These are phyloP conservation scores for Apis cerana DNA, from an alignment of 1,140 invertebrate genomes.

Conservation along the genomic window DNA sequence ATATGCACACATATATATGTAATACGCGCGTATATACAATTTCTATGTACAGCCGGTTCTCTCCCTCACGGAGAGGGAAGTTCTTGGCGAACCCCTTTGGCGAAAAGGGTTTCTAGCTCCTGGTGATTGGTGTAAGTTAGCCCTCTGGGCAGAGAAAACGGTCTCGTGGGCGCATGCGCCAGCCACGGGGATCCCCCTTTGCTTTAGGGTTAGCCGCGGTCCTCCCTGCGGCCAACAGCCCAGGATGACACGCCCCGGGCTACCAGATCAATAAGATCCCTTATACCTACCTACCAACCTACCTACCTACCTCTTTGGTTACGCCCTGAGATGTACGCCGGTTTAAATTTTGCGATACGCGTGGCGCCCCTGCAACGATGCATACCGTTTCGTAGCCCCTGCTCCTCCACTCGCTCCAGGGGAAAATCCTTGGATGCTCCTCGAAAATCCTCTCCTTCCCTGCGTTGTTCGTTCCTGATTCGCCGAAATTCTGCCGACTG, in stretches of 20 bases:
- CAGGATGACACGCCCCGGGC: constrained; percentile 82
- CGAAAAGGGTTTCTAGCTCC: constrained; percentile 78
- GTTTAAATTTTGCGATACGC: constrained; percentile 62
- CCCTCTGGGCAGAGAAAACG: constrained; percentile 73
- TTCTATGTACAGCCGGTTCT: constrained; percentile 54
- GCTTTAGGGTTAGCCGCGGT: constrained; percentile 81
- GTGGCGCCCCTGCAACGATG: not conserved
- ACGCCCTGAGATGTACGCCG: constrained; percentile 72
- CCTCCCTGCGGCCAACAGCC: constrained; percentile 81
- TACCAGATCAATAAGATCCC: constrained; percentile 82
- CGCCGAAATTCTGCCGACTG: too few relatives aligned
- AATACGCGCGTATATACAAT: constrained; percentile 18
- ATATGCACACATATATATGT: constrained; percentile 31
- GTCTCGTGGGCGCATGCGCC: constrained; percentile 71
- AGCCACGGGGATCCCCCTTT: constrained; percentile 70
- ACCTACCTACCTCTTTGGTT: constrained; percentile 72
- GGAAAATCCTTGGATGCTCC: not conserved
- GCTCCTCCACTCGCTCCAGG: not conserved
- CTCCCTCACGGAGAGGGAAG: constrained; percentile 66
- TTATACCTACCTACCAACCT: constrained; percentile 77
- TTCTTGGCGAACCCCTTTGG: constrained; percentile 70
- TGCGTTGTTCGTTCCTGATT: too few relatives aligned
- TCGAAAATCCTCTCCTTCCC: too few relatives aligned
- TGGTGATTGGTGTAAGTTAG: constrained; percentile 81
- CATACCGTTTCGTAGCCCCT: constrained; percentile 21